These are phyloP conservation scores for Cheilosia urbana DNA, from an alignment of 2,888 invertebrate genomes.

Conservation along the genomic window DNA sequence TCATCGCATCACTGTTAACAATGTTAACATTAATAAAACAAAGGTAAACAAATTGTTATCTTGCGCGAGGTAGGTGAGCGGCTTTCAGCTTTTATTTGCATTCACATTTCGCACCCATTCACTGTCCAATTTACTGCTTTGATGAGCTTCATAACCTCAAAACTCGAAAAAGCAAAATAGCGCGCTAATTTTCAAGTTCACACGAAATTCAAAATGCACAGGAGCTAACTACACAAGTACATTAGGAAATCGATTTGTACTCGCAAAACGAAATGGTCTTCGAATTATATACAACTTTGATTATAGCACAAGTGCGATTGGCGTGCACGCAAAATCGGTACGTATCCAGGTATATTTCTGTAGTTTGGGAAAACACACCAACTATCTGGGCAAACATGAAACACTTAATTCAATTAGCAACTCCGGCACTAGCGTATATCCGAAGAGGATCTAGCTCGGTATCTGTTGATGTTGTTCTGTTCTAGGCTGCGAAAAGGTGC, in stretches of 20 bases:
- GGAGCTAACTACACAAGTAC: neutral
- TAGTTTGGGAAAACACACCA: neutral
- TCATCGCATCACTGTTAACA: neutral
- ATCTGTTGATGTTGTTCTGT: neutral
- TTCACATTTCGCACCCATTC: neutral
- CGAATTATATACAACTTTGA: neutral
- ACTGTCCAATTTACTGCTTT: neutral
- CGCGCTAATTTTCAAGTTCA: neutral
- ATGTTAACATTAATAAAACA: neutral
- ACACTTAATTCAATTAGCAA: neutral
- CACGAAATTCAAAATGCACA: constrained; percentile 6
- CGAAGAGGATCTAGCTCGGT: neutral
- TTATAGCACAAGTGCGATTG: neutral
- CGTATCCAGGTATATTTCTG: neutral
- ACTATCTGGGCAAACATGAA: neutral
- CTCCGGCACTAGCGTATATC: neutral
- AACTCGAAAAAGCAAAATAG: neutral
- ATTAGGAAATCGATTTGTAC: neutral
- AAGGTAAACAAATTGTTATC: constrained; percentile 2
- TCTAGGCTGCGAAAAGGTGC: neutral
- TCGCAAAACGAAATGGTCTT: neutral
- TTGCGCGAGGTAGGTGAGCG: no score
- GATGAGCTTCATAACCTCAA: neutral
- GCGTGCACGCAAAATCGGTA: no score
- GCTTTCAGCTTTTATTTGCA: neutral